Conservation (phyloP, 2,888 invertebrate genomes). For the Dioctria linearis region DNA sequence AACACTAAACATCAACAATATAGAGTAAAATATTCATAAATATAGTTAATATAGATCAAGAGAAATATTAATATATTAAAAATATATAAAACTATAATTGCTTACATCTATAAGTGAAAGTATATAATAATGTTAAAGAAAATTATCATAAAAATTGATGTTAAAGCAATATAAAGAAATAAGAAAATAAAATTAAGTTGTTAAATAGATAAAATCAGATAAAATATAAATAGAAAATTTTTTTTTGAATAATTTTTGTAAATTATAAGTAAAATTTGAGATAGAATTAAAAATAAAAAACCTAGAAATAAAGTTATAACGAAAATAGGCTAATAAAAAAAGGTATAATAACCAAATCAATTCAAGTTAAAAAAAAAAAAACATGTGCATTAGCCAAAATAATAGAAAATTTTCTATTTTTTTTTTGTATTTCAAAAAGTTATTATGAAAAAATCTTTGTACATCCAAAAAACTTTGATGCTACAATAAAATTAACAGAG, state of each 20-base stretch:
- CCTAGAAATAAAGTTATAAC: background rate
- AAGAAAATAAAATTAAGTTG: too few species aligned
- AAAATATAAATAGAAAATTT: too few species aligned
- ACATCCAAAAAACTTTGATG: constrained; percentile 59
- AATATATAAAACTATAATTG: constrained; percentile 24
- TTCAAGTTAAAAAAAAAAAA: background rate
- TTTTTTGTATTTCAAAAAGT: constrained; percentile 29
- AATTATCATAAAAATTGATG: constrained; percentile 17
- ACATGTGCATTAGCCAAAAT: constrained; percentile 56
- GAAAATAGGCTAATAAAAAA: too few species aligned
- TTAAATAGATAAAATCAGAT: too few species aligned
- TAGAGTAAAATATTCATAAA: constrained; percentile 31
- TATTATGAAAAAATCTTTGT: constrained; percentile 31
- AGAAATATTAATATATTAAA: constrained; percentile 5
- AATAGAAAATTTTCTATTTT: constrained; percentile 50
- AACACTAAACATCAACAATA: constrained; percentile 60
- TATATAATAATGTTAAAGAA: constrained; percentile 19
- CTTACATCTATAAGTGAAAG: constrained; percentile 11
- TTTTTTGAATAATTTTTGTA: too few species aligned
- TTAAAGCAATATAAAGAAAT: background rate
- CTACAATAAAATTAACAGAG: constrained; percentile 39
- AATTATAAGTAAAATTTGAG: too few species aligned
- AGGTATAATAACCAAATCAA: too few species aligned
- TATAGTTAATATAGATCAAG: constrained; percentile 33
- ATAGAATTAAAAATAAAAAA: background rate